These are phyloP conservation scores for Pipistrellus kuhlii DNA, from an alignment of 2,797 vertebrate species.

Conservation along the genomic window DNA sequence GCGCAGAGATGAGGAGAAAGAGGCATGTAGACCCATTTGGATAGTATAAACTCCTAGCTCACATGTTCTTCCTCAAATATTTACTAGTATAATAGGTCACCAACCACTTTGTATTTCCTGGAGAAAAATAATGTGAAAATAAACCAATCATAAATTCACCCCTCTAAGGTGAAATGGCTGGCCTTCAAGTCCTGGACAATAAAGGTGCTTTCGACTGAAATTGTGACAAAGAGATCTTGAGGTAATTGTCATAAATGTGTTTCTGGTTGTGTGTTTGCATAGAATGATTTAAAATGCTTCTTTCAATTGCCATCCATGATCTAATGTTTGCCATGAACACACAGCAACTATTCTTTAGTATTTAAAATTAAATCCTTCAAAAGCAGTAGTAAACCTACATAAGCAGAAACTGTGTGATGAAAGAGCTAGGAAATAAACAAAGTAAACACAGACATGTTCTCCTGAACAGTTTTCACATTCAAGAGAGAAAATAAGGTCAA, in stretches of 20 bases:
- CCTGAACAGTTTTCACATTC: neutral
- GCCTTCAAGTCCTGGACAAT: neutral
- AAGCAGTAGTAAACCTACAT: neutral
- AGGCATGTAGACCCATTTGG: neutral
- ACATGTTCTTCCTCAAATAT: neutral
- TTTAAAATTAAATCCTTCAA: slow-evolving; percentile 34
- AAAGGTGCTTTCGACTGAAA: slow-evolving; percentile 1
- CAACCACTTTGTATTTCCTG: neutral
- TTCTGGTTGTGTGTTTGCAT: neutral
- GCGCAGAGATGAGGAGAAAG: neutral
- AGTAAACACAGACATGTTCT: neutral
- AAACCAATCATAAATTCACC: neutral
- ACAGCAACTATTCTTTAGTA: neutral
- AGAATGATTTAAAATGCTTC: neutral
- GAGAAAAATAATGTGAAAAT: neutral
- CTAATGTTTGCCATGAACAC: neutral
- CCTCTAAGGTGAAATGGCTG: neutral
- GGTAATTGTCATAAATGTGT: neutral
- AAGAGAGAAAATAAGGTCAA: neutral
- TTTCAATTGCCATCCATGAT: neutral
- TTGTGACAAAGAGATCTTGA: neutral
- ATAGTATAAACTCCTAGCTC: neutral
- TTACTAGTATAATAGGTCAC: neutral
- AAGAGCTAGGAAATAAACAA: neutral
- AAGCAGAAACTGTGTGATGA: neutral